phyloP scores from a whole-genome alignment of 2,113 vertebrate species.

The Chloroceryle aenea region DNA sequence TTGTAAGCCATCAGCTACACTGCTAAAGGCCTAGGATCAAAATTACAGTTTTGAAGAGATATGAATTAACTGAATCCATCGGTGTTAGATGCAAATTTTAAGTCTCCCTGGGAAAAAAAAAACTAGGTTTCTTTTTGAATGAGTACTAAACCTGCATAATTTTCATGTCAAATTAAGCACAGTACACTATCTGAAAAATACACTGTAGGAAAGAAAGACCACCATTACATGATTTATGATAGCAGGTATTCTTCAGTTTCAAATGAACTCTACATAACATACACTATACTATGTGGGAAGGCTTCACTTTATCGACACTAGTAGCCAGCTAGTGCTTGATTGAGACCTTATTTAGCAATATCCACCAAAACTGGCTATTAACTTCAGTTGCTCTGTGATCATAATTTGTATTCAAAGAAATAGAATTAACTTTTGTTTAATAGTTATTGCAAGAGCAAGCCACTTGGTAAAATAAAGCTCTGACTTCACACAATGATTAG shows the following conservation, averaged over 20 bases:
- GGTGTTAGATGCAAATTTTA: not conserved
- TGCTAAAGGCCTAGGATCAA: not conserved
- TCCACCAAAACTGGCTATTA: slow-evolving; percentile 54
- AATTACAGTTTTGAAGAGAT: not conserved
- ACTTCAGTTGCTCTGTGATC: slow-evolving; percentile 2
- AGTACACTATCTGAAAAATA: not conserved
- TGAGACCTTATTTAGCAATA: slow-evolving; percentile 52
- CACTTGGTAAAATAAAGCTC: slow-evolving; percentile 1
- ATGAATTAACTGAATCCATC: not conserved
- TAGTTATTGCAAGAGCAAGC: not conserved
- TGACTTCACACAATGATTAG: not conserved
- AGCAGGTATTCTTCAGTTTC: not conserved
- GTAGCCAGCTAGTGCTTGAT: slow-evolving; percentile 8
- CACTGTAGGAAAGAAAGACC: not conserved
- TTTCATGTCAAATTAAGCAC: not conserved
- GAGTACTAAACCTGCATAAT: not conserved
- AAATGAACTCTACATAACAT: not conserved
- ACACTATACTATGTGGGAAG: not conserved
- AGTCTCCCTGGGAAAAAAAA: not conserved
- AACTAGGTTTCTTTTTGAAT: not conserved
- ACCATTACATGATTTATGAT: not conserved
- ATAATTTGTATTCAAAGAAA: slow-evolving; percentile 37
- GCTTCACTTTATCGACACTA: slow-evolving; percentile 40
- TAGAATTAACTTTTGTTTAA: not conserved
- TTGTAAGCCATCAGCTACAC: not conserved